Base-by-base conservation (phyloP, 2,888 invertebrate species). In the Polyommatus icarus region DNA sequence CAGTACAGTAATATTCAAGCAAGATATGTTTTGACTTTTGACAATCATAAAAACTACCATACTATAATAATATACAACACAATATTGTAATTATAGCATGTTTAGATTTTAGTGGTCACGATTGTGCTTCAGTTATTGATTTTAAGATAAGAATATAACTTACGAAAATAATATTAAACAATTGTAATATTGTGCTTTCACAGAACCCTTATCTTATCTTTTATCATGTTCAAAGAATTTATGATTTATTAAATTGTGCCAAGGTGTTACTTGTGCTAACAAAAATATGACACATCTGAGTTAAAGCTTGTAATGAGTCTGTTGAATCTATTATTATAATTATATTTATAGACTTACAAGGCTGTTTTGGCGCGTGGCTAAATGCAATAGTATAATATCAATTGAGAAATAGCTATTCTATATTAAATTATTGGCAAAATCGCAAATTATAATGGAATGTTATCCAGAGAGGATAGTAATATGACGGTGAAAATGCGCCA, bases 231-330 rank as follows among this genome's bases (percentile, higher is more conserved):
- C 29, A 32, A 32, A 32, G 24, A 15, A 29, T 29, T 12, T 67
- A 67, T 67, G 29, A 24, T 67, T 12, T 29, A 67, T 32, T 67
- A 67, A 67, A 67, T 20, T 29, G 67, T 67, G 67, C 67, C 67
- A 67, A 67, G 67, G 67, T 32, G 7, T 32, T 67, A 29, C 24
- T 32, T 32, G 15, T 67, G 67, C 29, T 32, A 3, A 29, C 29
- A 67, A 67, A 67, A 67, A 67, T 67, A 67, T 67, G 67, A 29
- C 29, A 67, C 29, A 6, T 15, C 29, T 32, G 5, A 67, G 6
- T 32, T 67, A 67, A 67, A 67, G 32, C 67, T 67, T 18, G 24
- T 67, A 24, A 24, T 24, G 7, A 59, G 59, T 59, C 59, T 59
- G 10, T 46, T 46, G 46, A 46, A 46, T 46, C 46, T 46, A 46